These are phyloP conservation scores for Plutomurus gul DNA, from an alignment of 1,140 invertebrate species.

Conservation along the genomic window DNA sequence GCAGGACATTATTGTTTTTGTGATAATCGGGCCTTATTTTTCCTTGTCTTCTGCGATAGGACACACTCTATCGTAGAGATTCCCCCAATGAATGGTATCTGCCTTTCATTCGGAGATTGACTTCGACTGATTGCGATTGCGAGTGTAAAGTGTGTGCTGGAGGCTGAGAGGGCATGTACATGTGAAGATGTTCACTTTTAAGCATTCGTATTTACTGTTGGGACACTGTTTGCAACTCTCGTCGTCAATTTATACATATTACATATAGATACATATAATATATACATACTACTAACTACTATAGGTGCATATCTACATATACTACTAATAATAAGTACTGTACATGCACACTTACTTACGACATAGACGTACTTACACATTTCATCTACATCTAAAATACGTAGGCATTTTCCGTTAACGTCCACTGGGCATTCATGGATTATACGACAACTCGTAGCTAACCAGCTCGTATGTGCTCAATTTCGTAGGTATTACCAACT, in stretches of 20 bases:
- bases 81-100: constrained; percentile 2
- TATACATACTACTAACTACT: background rate
- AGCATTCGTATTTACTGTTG: background rate
- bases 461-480: too few species aligned
- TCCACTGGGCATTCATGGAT: too few species aligned
- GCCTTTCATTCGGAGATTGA: background rate
- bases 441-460: too few species aligned
- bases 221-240: background rate
- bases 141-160: background rate
- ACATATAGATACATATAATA: background rate
- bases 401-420: too few species aligned
- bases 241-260: background rate
- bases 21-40: constrained; percentile 29
- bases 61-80: constrained; percentile 3
- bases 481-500: too few species aligned
- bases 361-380: too few species aligned
- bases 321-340: background rate
- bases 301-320: background rate
- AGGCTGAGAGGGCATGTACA: background rate
- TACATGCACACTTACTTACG: too few species aligned
- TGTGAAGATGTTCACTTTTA: background rate
- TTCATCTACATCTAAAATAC: too few species aligned
- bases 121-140: constrained; percentile 1
- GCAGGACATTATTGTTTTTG: constrained; percentile 29
- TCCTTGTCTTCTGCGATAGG: background rate